A percentile compares a stretch with the other conserved stretches of the same genome.
Evolutionary conservation across 2,113 vertebrate species (phyloP).

Genomic region (Catharus minimus): DNA sequence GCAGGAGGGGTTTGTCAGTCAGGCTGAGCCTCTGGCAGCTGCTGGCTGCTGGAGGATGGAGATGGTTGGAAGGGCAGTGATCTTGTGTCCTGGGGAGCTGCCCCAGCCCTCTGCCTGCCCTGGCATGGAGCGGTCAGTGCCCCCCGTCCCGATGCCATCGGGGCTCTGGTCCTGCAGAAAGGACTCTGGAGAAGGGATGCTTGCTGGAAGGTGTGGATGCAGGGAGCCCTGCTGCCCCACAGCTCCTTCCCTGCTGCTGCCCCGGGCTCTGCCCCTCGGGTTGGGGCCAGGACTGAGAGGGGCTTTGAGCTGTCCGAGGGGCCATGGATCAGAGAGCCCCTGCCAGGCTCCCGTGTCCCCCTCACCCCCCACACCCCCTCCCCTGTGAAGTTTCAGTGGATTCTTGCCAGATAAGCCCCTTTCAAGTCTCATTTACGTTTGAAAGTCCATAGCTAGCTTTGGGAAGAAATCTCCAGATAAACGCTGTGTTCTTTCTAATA

Average conservation of each 20-base stretch:
- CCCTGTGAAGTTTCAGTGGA: slow-evolving; percentile 41
- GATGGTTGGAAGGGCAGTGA: accelerated
- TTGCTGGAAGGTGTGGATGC: neutral
- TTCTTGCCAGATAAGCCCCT: slow-evolving; percentile 69
- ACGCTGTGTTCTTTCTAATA: slow-evolving; percentile 92
- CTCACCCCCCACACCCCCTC: neutral
- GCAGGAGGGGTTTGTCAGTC: neutral
- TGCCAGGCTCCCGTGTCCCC: neutral
- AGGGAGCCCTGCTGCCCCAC: neutral
- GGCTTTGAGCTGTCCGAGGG: neutral
- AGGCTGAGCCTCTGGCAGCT: accelerated
- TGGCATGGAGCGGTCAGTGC: accelerated
- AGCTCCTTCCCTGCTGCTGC: neutral
- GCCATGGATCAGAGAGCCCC: neutral
- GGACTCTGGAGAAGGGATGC: neutral
- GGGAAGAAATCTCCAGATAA: slow-evolving; percentile 89
- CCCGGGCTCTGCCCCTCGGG: neutral
- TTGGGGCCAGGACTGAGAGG: accelerated
- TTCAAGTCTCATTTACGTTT: slow-evolving; percentile 92
- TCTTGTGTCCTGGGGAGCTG: neutral
- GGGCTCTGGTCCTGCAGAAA: neutral
- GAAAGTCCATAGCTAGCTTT: slow-evolving; percentile 88
- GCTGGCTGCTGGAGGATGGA: neutral
- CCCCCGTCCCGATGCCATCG: accelerated
- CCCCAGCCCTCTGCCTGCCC: neutral